These are phyloP conservation scores for Globodera rostochiensis DNA, from an alignment of 1,140 invertebrate genomes.

Conservation along the genomic window DNA sequence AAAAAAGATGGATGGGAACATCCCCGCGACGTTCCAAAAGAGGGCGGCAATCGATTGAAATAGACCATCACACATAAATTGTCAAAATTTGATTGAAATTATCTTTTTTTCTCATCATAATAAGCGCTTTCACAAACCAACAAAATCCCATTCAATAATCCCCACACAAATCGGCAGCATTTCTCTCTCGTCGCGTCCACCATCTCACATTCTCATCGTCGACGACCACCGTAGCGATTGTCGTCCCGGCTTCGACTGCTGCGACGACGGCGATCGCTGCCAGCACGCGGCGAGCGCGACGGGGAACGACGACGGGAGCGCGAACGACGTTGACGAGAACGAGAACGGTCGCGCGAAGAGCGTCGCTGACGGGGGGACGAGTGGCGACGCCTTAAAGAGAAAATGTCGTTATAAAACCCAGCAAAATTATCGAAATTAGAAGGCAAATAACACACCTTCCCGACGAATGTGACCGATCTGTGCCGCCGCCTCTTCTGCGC, in stretches of 20 bases:
- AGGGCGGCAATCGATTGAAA: too few species aligned
- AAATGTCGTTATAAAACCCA: too few species aligned
- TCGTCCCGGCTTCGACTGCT: slow-evolving; percentile 21
- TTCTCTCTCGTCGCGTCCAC: too few species aligned
- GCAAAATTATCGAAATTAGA: too few species aligned
- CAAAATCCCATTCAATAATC: too few species aligned
- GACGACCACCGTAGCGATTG: neutral
- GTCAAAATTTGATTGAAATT: too few species aligned
- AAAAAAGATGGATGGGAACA: too few species aligned
- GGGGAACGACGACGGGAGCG: slow-evolving; percentile 9
- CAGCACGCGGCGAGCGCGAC: slow-evolving; percentile 6
- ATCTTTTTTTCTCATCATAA: too few species aligned
- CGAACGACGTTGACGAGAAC: slow-evolving; percentile 14
- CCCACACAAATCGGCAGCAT: too few species aligned
- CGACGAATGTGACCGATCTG: neutral
- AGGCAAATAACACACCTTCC: neutral
- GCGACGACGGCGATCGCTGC: slow-evolving; percentile 26
- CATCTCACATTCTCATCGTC: neutral
- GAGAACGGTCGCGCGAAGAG: slow-evolving; percentile 14
- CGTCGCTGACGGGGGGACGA: neutral
- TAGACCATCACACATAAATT: too few species aligned
- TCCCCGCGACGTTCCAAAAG: too few species aligned
- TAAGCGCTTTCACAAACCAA: too few species aligned
- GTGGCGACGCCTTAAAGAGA: neutral
- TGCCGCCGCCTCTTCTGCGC: neutral